Evolutionary conservation across 37 sponge, comb jelly and placozoan genomes (phyloP).

Genomic region (Mnemiopsis leidyi): DNA sequence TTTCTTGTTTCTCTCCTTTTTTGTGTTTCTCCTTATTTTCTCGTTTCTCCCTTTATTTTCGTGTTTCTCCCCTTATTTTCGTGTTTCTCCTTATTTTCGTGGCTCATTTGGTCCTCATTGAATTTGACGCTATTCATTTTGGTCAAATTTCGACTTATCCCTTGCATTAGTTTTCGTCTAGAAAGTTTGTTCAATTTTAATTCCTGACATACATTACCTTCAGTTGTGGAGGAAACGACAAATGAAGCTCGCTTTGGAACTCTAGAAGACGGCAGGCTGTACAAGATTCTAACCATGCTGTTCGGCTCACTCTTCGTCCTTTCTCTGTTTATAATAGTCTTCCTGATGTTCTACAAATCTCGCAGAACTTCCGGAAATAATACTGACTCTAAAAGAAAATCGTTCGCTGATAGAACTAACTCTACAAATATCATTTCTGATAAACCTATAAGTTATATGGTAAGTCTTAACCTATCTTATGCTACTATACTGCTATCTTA

Average conservation of each 20-base stretch:
- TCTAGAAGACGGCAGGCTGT: background rate
- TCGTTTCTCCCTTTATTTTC: too few relatives aligned
- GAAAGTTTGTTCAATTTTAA: background rate
- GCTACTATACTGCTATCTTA: too few relatives aligned
- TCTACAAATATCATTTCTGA: conserved; percentile 48
- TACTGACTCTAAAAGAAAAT: background rate
- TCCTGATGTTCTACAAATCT: conserved; percentile 43
- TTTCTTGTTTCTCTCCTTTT: too few relatives aligned
- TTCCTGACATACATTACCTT: background rate
- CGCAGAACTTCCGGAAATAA: background rate
- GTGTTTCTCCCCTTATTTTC: too few relatives aligned
- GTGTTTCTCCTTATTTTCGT: too few relatives aligned
- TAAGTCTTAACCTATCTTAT: background rate
- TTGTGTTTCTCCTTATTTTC: too few relatives aligned
- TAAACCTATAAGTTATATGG: conserved; percentile 58
- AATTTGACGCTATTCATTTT: too few relatives aligned
- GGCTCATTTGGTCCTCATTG: too few relatives aligned
- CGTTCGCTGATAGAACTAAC: conserved; percentile 8
- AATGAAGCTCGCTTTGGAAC: conserved; percentile 23
- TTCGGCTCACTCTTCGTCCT: conserved; percentile 56
- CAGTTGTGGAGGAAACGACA: background rate
- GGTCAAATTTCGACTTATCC: too few relatives aligned
- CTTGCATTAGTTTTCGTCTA: background rate
- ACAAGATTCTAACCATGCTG: conserved; percentile 29
- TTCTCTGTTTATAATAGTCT: background rate